Evolutionary conservation across 2,797 vertebrate species (phyloP).

Genomic region (Rousettus madagascariensis): DNA sequence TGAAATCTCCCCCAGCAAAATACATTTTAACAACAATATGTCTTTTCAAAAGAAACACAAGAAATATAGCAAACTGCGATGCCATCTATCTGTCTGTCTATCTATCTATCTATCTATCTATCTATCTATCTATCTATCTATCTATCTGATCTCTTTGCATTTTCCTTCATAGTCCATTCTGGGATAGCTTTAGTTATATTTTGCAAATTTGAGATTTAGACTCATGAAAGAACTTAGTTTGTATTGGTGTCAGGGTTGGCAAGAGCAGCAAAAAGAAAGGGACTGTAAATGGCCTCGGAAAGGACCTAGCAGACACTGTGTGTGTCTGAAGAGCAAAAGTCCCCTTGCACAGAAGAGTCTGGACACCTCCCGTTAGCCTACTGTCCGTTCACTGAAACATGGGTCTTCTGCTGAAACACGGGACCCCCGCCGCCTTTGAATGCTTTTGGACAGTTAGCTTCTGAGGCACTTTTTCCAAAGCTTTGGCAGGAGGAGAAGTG

Average conservation of each 20-base stretch:
- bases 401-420: background rate
- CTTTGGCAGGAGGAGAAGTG: background rate
- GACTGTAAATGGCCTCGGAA: background rate
- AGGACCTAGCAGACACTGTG: background rate
- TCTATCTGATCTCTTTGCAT: background rate
- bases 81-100: background rate
- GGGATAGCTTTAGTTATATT: conserved; percentile 29
- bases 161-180: background rate
- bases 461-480: background rate
- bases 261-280: background rate
- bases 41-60: conserved; percentile 53
- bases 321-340: background rate
- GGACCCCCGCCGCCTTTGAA: background rate
- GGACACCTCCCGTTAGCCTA: background rate
- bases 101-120: too few species aligned
- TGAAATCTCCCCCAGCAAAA: conserved; percentile 74
- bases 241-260: background rate
- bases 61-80: conserved; percentile 58
- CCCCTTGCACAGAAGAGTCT: background rate
- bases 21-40: conserved; percentile 61
- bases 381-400: background rate
- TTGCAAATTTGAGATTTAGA: background rate
- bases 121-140: too few species aligned
- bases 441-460: background rate
- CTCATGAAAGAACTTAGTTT: background rate